phyloP scores from a whole-genome alignment of 2,888 invertebrate genomes.

The Dorcus parallelipipedus region DNA sequence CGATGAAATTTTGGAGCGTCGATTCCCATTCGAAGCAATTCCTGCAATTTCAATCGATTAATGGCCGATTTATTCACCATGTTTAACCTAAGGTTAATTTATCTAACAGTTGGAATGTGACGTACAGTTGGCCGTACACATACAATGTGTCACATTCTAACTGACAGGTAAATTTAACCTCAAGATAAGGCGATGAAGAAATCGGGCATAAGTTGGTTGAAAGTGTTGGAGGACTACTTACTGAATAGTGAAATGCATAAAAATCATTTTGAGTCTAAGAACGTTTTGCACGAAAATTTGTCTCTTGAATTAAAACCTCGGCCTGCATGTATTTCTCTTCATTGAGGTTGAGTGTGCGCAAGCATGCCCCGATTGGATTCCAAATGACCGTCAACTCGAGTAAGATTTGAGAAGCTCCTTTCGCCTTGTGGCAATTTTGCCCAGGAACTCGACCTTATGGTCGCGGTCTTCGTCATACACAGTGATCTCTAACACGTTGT shows the following conservation, averaged over 20 bases:
- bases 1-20: slow-evolving; percentile 75
- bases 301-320: slow-evolving; percentile 93
- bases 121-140: too few relatives aligned
- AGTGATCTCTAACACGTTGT: slow-evolving; percentile 89
- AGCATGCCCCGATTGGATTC: slow-evolving; percentile 90
- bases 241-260: slow-evolving; percentile 88
- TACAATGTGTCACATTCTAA: too few relatives aligned
- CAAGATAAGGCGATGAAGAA: too few relatives aligned
- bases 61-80: too few relatives aligned
- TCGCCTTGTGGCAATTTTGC: too few relatives aligned
- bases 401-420: too few relatives aligned
- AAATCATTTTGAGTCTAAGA: slow-evolving; percentile 84
- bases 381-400: slow-evolving; percentile 89
- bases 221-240: slow-evolving; percentile 51
- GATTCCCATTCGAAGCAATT: slow-evolving; percentile 98
- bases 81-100: too few relatives aligned
- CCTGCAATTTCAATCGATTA: slow-evolving; percentile 50
- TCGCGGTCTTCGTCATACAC: slow-evolving; percentile 98
- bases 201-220: background rate
- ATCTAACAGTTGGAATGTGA: too few relatives aligned
- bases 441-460: slow-evolving; percentile 96
- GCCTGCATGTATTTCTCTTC: slow-evolving; percentile 94
- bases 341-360: slow-evolving; percentile 89
- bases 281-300: slow-evolving; percentile 93
- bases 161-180: too few relatives aligned